Base-by-base conservation (phyloP, 2,888 invertebrate species). In the Eurytoma adleriae region DNA sequence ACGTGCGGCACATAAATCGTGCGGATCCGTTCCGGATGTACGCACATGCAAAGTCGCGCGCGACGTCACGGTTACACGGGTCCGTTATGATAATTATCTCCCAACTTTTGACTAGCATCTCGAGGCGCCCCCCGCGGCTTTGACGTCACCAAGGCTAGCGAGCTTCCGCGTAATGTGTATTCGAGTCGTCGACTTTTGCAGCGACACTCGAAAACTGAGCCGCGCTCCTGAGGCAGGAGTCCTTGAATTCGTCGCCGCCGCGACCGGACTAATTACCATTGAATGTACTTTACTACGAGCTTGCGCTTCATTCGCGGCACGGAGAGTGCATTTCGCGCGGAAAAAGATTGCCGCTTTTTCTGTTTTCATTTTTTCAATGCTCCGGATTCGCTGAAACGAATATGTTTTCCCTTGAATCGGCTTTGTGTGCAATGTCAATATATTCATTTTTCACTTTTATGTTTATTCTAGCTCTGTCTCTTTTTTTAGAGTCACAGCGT, bases 221-320 rank as follows among this genome's bases (percentile, higher is more conserved):
- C 10, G 64, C n/a, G 48, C 64, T 40, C 48, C 64, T 52, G 52
- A 52, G 18, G 52, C 24, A 24, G 52, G 57, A 69, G 69, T 40
- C 69, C 69, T 69, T 57, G 69, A 56, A 57, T n/a, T 4, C 50
- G 50, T 50, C 50, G 66, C 30, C 40, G 27, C 54, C 40, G 69
- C 30, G 56, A 27, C 16, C 13, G 56, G 56, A 40, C 57, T 69
- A 69, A 69, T 69, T 69, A 69, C 40, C 57, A 48, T 48, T 64
- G 40, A 40, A 40, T 40, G 10, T 40, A 40, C 40, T 40, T 40
- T 40, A 10, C 40, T 10, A 1, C 40, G 1, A 40, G 40, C 40
- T 40, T 40, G 7, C 40, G 10, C 10, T 40, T 40, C n/a, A 7
- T 16, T 64, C 30, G 40, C 64, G 18, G 30, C 0, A 18, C 5